Evolutionary conservation across 2,888 invertebrate species (phyloP).

Genomic region (Lasius platythorax): DNA sequence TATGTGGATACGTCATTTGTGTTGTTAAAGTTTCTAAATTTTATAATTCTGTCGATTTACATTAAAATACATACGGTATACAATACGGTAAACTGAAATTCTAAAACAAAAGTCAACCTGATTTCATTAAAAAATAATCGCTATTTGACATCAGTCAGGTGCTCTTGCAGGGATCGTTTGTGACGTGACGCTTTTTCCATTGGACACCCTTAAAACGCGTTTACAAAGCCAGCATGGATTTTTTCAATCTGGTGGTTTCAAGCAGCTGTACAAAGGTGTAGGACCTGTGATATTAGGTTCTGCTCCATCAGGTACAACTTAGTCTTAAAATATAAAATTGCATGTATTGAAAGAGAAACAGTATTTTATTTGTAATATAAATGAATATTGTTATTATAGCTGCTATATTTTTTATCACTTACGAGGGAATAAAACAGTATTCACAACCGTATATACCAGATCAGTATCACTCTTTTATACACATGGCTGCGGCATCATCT

Average conservation of each 20-base stretch:
- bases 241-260: conserved; percentile 95
- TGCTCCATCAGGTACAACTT: conserved; percentile 90
- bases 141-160: conserved; percentile 77
- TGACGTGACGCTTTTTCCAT: conserved; percentile 95
- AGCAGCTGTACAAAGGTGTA: conserved; percentile 92
- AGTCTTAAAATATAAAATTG: background rate
- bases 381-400: conserved; percentile 86
- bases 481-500: conserved; percentile 94
- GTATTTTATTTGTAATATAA: conserved; percentile 9
- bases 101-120: background rate
- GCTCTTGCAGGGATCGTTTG: conserved; percentile 93
- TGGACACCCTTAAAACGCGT: conserved; percentile 98
- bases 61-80: background rate
- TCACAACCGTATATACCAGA: conserved; percentile 87
- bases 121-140: conserved; percentile 39
- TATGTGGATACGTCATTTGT: background rate
- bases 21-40: background rate
- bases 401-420: conserved; percentile 95
- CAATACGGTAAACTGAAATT: background rate
- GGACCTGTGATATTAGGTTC: conserved; percentile 93
- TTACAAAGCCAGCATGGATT: conserved; percentile 97
- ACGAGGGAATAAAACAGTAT: conserved; percentile 92
- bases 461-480: conserved; percentile 89
- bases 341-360: background rate
- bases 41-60: background rate